Evolutionary conservation across 2,888 invertebrate genomes (phyloP).

Genomic region (Megaustenia siamemsis): DNA sequence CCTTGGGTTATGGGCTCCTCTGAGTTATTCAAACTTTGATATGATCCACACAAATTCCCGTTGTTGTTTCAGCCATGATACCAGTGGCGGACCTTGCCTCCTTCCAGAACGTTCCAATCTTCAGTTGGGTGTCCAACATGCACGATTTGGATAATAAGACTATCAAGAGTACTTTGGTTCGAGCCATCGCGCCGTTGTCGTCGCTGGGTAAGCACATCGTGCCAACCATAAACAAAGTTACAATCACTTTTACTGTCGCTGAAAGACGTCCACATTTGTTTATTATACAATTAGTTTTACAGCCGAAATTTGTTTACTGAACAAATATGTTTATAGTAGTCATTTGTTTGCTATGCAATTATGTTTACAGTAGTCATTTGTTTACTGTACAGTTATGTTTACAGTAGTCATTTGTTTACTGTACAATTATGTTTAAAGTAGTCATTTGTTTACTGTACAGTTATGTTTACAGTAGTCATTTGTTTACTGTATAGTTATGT

Average conservation of each 20-base stretch:
- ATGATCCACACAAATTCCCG: too few species aligned
- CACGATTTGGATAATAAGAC: slow-evolving; percentile 68
- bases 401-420: too few species aligned
- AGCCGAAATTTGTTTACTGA: neutral
- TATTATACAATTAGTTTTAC: too few species aligned
- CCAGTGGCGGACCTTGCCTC: slow-evolving; percentile 72
- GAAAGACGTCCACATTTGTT: too few species aligned
- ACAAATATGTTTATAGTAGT: neutral
- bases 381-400: too few species aligned
- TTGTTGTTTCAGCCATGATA: slow-evolving; percentile 67
- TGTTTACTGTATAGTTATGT: too few species aligned
- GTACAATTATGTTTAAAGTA: too few species aligned
- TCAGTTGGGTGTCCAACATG: slow-evolving; percentile 74
- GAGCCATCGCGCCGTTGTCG: slow-evolving; percentile 66
- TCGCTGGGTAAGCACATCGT: slow-evolving; percentile 64
- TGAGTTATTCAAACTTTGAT: too few species aligned
- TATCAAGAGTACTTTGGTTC: slow-evolving; percentile 68
- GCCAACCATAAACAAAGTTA: too few species aligned
- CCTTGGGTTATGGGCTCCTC: too few species aligned
- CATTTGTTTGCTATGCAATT: neutral
- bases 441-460: too few species aligned
- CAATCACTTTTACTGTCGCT: neutral
- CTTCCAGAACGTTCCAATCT: slow-evolving; percentile 69
- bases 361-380: too few species aligned
- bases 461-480: neutral